A percentile compares a stretch with the other conserved stretches of the same genome.
These are phyloP conservation scores for Ditula angustiorana DNA, from an alignment of 2,888 invertebrate genomes.

Conservation along the genomic window DNA sequence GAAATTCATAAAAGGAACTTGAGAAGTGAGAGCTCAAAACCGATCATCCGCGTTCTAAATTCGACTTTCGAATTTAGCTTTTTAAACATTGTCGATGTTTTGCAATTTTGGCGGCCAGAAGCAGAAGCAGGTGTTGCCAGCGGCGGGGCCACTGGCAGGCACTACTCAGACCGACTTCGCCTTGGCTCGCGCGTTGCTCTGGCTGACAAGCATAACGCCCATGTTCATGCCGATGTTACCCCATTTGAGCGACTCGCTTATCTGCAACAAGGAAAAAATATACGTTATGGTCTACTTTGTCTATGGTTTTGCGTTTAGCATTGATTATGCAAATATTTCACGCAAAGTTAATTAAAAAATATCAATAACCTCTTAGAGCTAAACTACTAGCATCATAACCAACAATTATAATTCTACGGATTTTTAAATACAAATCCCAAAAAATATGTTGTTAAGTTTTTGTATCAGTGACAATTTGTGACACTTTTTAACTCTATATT, in stretches of 20 bases:
- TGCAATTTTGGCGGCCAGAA: slow-evolving; percentile 68
- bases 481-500: too few species aligned
- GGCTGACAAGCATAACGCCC: slow-evolving; percentile 87
- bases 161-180: slow-evolving; percentile 79
- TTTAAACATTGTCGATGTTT: slow-evolving; percentile 68
- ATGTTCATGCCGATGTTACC: slow-evolving; percentile 89
- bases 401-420: too few species aligned
- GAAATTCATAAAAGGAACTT: slow-evolving; percentile 57
- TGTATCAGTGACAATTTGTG: too few species aligned
- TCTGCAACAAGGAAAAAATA: slow-evolving; percentile 81
- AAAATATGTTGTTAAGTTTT: too few species aligned
- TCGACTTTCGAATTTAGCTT: slow-evolving; percentile 45
- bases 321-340: neutral
- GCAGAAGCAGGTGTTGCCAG: slow-evolving; percentile 74
- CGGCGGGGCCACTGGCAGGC: slow-evolving; percentile 68
- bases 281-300: slow-evolving; percentile 16
- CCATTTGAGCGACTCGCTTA: slow-evolving; percentile 90
- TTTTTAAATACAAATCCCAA: too few species aligned
- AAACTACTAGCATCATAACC: too few species aligned
- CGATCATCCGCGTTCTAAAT: slow-evolving; percentile 45
- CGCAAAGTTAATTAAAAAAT: neutral
- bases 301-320: neutral
- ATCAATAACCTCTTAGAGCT: too few species aligned
- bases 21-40: slow-evolving; percentile 39
- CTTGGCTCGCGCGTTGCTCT: slow-evolving; percentile 69